These are phyloP conservation scores for Petromus typicus DNA, from an alignment of 2,113 vertebrate species.

Conservation along the genomic window DNA sequence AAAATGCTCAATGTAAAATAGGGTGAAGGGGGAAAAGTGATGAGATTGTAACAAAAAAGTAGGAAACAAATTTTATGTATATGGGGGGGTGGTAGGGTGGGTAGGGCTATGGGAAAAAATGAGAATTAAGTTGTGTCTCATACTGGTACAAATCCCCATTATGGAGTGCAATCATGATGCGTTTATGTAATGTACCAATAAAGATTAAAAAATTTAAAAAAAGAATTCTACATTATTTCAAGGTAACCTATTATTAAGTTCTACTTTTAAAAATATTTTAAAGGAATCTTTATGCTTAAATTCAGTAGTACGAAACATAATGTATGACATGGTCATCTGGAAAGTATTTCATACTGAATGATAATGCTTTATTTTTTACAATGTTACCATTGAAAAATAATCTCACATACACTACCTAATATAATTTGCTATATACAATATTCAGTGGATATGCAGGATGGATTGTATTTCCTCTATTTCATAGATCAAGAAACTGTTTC, in stretches of 20 bases:
- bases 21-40: no score
- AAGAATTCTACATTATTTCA: conserved; percentile 64
- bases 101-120: no score
- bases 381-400: neutral
- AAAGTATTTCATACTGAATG: neutral
- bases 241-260: conserved; percentile 74
- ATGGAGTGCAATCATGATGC: no score
- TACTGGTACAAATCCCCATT: no score
- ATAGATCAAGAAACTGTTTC: neutral
- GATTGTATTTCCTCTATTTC: neutral
- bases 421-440: neutral
- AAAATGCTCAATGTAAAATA: no score
- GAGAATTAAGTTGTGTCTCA: no score
- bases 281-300: conserved; percentile 37
- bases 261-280: neutral
- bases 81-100: no score
- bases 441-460: neutral
- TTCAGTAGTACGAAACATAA: conserved; percentile 44
- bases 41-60: no score
- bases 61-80: no score
- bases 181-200: no score
- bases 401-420: neutral
- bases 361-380: neutral
- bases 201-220: no score
- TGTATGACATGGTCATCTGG: neutral